Evolutionary conservation across 37 sponge, comb jelly and placozoan genomes (phyloP).

Genomic region (Oscarella lobularis): DNA sequence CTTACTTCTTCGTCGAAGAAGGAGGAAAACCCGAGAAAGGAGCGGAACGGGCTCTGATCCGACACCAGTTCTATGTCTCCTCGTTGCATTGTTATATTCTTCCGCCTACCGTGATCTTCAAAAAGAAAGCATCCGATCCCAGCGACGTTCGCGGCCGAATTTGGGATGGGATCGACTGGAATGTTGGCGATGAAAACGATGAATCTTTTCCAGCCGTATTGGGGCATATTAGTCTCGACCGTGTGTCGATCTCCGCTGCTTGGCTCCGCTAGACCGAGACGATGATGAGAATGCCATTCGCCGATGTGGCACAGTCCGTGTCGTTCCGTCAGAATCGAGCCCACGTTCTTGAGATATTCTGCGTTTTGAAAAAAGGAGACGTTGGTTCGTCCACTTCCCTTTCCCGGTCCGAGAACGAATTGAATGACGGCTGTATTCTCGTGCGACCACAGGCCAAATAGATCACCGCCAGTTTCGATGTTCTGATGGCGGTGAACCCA

Average conservation of each 20-base stretch:
- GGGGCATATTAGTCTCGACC: background rate
- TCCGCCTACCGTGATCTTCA: background rate
- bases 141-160: background rate
- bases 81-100: background rate
- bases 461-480: background rate
- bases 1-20: too few relatives aligned
- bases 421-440: background rate
- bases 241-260: background rate
- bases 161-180: background rate
- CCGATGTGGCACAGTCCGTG: background rate
- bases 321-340: background rate
- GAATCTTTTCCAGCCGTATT: background rate
- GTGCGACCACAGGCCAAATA: background rate
- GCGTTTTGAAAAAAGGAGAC: background rate
- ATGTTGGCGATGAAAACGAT: background rate
- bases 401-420: background rate
- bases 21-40: background rate
- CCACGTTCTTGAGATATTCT: background rate
- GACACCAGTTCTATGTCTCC: background rate
- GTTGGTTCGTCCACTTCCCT: background rate
- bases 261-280: background rate
- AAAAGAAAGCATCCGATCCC: background rate
- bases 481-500: background rate
- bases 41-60: background rate
- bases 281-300: background rate